These are phyloP conservation scores for Hypotaenidia philippensis DNA, from an alignment of 2,797 vertebrate species.

Conservation along the genomic window DNA sequence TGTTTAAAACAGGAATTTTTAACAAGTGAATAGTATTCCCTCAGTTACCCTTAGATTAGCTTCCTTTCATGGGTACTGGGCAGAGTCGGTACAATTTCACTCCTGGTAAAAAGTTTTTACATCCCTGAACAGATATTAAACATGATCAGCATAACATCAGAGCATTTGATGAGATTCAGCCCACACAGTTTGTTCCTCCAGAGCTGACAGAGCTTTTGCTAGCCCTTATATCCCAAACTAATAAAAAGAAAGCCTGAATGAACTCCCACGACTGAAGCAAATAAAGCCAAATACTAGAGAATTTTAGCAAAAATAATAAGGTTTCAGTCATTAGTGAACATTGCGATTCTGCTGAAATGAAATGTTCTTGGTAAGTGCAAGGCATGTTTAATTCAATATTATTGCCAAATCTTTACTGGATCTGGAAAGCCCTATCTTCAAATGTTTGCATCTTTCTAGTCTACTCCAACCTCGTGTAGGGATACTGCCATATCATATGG, in stretches of 20 bases:
- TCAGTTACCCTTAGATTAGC: conserved; percentile 37
- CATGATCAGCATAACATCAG: conserved; percentile 51
- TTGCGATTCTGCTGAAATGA: conserved; percentile 1
- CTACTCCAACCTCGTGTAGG: neutral
- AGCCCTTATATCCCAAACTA: conserved; percentile 32
- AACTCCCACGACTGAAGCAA: neutral
- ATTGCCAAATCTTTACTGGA: neutral
- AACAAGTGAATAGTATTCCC: conserved; percentile 52
- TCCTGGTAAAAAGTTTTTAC: conserved; percentile 39
- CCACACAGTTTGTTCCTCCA: conserved; percentile 41
- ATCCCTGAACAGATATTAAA: conserved; percentile 60
- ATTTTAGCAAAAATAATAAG: conserved; percentile 33
- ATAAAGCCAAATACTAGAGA: conserved; percentile 8
- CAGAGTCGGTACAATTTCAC: conserved; percentile 21
- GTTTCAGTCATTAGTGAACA: conserved; percentile 31
- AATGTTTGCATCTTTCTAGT: neutral
- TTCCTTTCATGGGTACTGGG: conserved; percentile 32
- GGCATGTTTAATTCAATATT: neutral
- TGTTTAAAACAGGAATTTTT: conserved; percentile 54
- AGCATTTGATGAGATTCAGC: conserved; percentile 44
- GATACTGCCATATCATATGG: neutral
- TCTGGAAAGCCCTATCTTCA: neutral
- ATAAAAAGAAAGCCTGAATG: conserved; percentile 27
- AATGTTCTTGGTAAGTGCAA: neutral
- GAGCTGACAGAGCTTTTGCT: conserved; percentile 25